These are phyloP conservation scores for Tichodroma muraria DNA, from an alignment of 2,113 vertebrate species.

Conservation along the genomic window DNA sequence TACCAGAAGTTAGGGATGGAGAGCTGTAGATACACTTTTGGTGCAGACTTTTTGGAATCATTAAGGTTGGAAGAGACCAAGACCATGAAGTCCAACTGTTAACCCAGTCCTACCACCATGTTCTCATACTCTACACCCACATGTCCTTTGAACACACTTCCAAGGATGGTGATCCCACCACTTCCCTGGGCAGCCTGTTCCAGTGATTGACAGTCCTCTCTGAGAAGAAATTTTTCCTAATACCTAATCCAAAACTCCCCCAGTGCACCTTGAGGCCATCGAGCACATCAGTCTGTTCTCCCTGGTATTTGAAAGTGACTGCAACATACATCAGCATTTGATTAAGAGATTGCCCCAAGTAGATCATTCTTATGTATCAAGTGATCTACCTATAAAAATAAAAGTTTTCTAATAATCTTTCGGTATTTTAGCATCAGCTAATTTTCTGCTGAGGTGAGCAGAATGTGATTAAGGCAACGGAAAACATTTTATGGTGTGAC, in stretches of 20 bases:
- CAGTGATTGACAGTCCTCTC: neutral
- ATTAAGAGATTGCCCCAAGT: conserved; percentile 22
- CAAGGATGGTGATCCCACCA: neutral
- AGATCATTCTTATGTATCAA: conserved; percentile 6
- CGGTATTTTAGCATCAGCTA: conserved; percentile 57
- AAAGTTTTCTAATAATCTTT: conserved; percentile 49
- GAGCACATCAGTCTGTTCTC: neutral
- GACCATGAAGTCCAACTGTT: neutral
- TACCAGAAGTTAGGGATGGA: neutral
- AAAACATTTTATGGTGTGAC: conserved; percentile 71
- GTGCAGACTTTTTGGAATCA: neutral
- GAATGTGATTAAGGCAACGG: conserved; percentile 62
- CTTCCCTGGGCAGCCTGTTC: neutral
- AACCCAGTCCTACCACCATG: neutral
- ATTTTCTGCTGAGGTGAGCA: conserved; percentile 69
- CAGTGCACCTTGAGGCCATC: neutral
- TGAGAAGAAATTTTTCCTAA: neutral
- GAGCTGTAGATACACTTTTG: neutral
- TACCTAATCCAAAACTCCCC: neutral
- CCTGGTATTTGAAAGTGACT: neutral
- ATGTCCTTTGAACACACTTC: neutral
- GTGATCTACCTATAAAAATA: conserved; percentile 27
- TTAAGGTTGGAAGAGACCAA: neutral
- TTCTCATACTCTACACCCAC: neutral
- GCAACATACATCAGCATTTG: conserved; percentile 22